Conservation (phyloP, 2,797 vertebrate genomes). For the Lemur catta region DNA sequence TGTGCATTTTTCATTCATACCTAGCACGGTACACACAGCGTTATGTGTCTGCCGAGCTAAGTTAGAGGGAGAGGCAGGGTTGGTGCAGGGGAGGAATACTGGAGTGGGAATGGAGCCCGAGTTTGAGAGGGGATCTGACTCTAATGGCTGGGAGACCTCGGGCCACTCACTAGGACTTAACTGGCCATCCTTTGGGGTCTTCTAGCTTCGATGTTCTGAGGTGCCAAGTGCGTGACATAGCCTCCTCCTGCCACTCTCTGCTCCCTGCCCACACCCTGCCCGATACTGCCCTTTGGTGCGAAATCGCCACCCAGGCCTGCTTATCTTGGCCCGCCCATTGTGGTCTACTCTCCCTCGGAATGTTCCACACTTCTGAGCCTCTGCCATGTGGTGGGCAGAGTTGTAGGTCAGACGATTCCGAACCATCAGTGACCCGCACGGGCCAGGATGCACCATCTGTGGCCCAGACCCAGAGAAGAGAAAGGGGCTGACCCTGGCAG, state of each 20-base stretch:
- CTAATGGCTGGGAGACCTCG: neutral
- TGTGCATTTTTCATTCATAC: neutral
- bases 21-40: accelerated
- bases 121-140: neutral
- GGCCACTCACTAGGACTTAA: neutral
- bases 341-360: neutral
- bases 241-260: neutral
- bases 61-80: neutral
- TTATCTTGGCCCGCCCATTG: neutral
- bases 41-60: neutral
- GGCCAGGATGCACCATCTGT: neutral
- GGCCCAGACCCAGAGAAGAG: neutral
- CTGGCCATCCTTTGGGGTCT: neutral
- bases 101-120: neutral
- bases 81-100: neutral
- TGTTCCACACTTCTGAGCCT: neutral
- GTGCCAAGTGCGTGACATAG: neutral
- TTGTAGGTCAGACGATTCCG: neutral
- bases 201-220: neutral
- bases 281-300: neutral
- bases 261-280: neutral
- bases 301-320: neutral
- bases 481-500: accelerated
- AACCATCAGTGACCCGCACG: neutral
- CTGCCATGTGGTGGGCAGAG: accelerated